Conservation (phyloP, 1,140 invertebrate genomes). For the Calliphora vicina region DNA sequence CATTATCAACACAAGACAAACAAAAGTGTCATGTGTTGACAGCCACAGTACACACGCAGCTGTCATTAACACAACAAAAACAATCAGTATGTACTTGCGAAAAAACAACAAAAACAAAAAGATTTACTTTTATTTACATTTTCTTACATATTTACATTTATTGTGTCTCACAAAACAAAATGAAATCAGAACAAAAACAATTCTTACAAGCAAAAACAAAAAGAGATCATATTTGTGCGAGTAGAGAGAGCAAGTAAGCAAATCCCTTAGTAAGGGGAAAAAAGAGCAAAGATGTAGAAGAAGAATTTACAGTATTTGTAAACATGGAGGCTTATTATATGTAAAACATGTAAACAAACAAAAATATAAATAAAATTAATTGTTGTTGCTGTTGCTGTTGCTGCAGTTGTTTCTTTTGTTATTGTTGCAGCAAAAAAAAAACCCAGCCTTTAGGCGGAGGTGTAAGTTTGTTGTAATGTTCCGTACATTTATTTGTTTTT, state of each 20-base stretch:
- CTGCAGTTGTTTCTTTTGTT: background rate
- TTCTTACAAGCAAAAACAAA: background rate
- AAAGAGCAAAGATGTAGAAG: background rate
- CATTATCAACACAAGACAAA: constrained; percentile 47
- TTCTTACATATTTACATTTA: background rate
- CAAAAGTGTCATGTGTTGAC: constrained; percentile 34
- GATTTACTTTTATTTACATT: too few relatives aligned
- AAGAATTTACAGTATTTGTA: background rate
- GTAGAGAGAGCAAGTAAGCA: background rate
- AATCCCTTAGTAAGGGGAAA: background rate
- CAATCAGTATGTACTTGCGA: constrained; percentile 30
- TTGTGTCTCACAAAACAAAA: background rate
- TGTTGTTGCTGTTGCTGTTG: background rate
- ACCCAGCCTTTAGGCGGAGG: constrained; percentile 38
- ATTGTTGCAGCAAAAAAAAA: background rate
- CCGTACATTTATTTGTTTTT: background rate
- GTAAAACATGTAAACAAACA: background rate
- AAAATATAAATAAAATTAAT: background rate
- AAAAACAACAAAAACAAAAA: background rate
- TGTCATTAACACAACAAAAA: constrained; percentile 46
- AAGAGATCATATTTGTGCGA: too few relatives aligned
- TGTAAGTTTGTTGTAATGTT: constrained; percentile 11
- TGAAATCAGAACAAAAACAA: background rate
- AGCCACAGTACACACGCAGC: constrained; percentile 49
- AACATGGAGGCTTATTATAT: background rate